Evolutionary conservation across 2,797 vertebrate genomes (phyloP).

Genomic region (Emydoidea blandingii): DNA sequence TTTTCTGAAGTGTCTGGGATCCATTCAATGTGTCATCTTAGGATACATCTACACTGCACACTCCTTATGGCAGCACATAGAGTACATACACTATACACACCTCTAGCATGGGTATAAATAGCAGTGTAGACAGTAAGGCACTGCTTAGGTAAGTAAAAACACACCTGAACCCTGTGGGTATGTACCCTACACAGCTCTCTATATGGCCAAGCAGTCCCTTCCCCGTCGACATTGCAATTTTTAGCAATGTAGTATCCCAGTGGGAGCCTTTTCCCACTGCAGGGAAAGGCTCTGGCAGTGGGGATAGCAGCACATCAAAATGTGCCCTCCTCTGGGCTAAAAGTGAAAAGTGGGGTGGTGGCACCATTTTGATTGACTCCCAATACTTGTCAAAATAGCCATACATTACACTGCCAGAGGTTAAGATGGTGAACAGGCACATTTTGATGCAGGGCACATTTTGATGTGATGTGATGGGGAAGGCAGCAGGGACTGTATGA

Average conservation of each 20-base stretch:
- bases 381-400: background rate
- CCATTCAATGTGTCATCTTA: background rate
- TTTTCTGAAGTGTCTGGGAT: background rate
- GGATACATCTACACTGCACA: background rate
- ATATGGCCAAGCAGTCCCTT: background rate
- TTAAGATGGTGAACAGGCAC: background rate
- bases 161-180: background rate
- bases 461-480: background rate
- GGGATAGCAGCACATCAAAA: background rate
- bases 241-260: background rate
- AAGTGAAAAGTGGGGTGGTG: background rate
- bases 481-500: fast-evolving
- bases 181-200: background rate
- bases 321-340: background rate
- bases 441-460: background rate
- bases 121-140: background rate
- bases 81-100: background rate
- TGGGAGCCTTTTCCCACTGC: background rate
- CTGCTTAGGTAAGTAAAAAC: background rate
- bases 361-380: background rate
- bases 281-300: background rate
- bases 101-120: background rate
- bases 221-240: background rate
- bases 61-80: background rate
- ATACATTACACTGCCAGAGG: background rate